Base-by-base conservation (phyloP, 2,888 invertebrate genomes). In the Netelia melanura region DNA sequence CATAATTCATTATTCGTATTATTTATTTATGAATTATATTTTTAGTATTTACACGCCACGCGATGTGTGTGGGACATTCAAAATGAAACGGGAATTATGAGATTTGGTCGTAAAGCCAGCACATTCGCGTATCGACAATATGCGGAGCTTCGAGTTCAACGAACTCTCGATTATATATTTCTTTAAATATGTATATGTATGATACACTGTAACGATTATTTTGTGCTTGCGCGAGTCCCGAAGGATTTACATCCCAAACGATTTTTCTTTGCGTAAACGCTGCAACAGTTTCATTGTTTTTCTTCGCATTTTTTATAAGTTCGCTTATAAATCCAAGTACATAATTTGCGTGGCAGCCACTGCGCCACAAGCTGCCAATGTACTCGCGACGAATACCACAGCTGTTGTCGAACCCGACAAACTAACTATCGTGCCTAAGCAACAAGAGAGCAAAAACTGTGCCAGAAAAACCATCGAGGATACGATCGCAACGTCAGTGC, bases 391-490 rank as follows among this genome's bases (percentile, higher is more conserved):
- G 56, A 96, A 96, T 0, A 98, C 97, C 61, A 99, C 98, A 0
- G 98, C 97, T 0, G 98, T 97, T 0, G 98, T 98, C 72, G 98
- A 97, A 58, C 98, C 97, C 0, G 96, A 96, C 5, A 96, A 93
- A 83, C 96, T 96, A 9, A 99, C 97, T 71, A 99, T 97, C 38
- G 96, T 95, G 0, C 98, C 98, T 96, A 98, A 97, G 90, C 97
- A 96, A 89, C 98, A 95, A 0, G 98, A 98, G 11, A 99, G 95
- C 54, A 98, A 95, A 91, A 99, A 98, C 94, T 99, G 99, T 0
- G 99, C 99, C 86, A 99, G 95, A 93, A 99, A 99, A 2, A 98
- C 98, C 97, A 99, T 99, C 92, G 98, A 98, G 91, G 98, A 98
- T 54, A 99, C 97, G 75, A 99, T 96, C 0, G 98, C 99, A 0